Evolutionary conservation across 2,888 invertebrate genomes (phyloP).

Genomic region (Drosophila paranaensis): DNA sequence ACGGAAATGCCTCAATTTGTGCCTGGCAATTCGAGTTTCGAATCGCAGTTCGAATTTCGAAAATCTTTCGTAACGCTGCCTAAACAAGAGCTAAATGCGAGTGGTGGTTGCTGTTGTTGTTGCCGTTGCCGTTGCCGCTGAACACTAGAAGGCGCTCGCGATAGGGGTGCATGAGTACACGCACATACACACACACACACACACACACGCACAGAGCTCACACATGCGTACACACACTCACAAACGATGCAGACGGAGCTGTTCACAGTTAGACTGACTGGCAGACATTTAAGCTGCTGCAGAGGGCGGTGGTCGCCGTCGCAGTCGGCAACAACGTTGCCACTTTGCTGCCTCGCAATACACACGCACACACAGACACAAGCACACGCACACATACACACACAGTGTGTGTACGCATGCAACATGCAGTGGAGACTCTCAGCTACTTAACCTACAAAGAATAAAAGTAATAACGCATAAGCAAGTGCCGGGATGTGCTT

Average conservation of each 20-base stretch:
- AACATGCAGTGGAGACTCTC: constrained; percentile 66
- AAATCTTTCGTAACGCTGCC: constrained; percentile 25
- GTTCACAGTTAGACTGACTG: constrained; percentile 73
- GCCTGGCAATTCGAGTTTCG: background rate
- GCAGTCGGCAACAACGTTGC: constrained; percentile 25
- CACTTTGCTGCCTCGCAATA: constrained; percentile 43
- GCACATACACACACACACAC: constrained; percentile 13
- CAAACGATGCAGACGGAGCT: constrained; percentile 58
- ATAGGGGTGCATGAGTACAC: constrained; percentile 54
- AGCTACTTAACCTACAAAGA: constrained; percentile 77
- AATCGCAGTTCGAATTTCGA: constrained; percentile 1
- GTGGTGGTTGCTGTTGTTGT: constrained; percentile 45
- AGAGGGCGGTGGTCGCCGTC: constrained; percentile 75
- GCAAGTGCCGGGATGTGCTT: constrained; percentile 11
- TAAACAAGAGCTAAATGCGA: constrained; percentile 19
- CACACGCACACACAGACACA: constrained; percentile 8
- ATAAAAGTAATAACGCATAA: constrained; percentile 49
- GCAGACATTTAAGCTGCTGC: constrained; percentile 71
- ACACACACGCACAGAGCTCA: constrained; percentile 19
- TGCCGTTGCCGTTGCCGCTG: constrained; percentile 23
- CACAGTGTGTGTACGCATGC: constrained; percentile 44
- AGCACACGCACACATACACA: background rate
- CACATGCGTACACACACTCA: constrained; percentile 20
- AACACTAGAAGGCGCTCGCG: constrained; percentile 50
- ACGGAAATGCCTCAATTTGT: constrained; percentile 7